phyloP scores from a whole-genome alignment of 2,888 invertebrate genomes.

The Conops quadrifasciatus region DNA sequence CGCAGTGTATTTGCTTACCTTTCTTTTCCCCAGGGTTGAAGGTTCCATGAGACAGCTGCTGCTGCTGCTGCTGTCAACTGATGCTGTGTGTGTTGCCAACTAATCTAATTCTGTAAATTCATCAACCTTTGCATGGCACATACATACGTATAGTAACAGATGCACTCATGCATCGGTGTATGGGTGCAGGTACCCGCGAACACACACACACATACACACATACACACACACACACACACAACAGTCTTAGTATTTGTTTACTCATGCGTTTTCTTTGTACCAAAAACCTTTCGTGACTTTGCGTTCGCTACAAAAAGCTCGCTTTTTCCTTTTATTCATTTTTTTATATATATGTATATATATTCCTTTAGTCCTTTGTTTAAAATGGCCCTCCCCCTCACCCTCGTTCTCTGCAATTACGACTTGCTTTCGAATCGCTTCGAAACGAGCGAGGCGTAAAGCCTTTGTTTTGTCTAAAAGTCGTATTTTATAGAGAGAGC shows the following conservation, averaged over 20 bases:
- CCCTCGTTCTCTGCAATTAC: too few species aligned
- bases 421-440: too few species aligned
- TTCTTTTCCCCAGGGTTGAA: too few species aligned
- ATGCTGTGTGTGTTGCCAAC: constrained; percentile 7
- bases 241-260: constrained; percentile 1
- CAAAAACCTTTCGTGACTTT: constrained; percentile 10
- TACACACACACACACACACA: neutral
- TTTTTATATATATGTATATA: too few species aligned
- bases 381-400: too few species aligned
- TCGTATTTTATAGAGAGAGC: too few species aligned
- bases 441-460: too few species aligned
- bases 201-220: neutral
- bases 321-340: too few species aligned
- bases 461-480: too few species aligned
- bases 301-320: neutral
- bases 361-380: too few species aligned
- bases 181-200: too few species aligned
- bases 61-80: neutral
- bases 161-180: too few species aligned
- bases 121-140: neutral
- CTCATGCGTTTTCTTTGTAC: constrained; percentile 8
- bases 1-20: neutral
- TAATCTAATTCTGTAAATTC: constrained; percentile 1
- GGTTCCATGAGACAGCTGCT: neutral
- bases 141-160: neutral